phyloP scores from a whole-genome alignment of 1,140 invertebrate genomes.

The Oryctes rhinoceros region DNA sequence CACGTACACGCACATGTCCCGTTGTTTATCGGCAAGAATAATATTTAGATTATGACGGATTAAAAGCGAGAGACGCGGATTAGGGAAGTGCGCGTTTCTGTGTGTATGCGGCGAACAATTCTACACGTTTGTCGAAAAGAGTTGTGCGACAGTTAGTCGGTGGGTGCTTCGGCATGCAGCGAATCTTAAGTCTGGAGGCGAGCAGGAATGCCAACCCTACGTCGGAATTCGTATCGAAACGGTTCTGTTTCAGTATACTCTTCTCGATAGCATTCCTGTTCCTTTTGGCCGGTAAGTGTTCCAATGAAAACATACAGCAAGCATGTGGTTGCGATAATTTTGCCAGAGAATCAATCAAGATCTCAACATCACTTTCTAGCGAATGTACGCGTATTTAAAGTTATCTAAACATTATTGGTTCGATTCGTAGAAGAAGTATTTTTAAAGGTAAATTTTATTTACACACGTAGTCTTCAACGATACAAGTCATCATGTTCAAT shows the following conservation, averaged over 20 bases:
- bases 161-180: conserved; percentile 43
- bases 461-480: no score
- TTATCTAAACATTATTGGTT: no score
- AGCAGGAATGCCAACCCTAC: conserved; percentile 40
- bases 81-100: background rate
- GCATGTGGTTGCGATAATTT: no score
- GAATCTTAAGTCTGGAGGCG: conserved; percentile 47
- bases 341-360: no score
- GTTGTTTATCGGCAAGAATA: conserved; percentile 13
- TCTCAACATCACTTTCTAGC: no score
- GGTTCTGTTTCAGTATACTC: conserved; percentile 42
- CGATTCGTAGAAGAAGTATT: no score
- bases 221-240: conserved; percentile 35
- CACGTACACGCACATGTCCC: conserved; percentile 18
- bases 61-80: background rate
- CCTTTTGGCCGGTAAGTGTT: conserved; percentile 38
- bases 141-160: background rate
- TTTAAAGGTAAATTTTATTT: no score
- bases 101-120: background rate
- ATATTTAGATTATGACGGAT: conserved; percentile 28
- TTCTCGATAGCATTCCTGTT: conserved; percentile 42
- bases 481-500: no score
- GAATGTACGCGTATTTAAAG: no score
- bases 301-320: no score
- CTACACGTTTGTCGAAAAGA: background rate